Base-by-base conservation (phyloP, 1,140 invertebrate species). In the Drosophila lacertosa region DNA sequence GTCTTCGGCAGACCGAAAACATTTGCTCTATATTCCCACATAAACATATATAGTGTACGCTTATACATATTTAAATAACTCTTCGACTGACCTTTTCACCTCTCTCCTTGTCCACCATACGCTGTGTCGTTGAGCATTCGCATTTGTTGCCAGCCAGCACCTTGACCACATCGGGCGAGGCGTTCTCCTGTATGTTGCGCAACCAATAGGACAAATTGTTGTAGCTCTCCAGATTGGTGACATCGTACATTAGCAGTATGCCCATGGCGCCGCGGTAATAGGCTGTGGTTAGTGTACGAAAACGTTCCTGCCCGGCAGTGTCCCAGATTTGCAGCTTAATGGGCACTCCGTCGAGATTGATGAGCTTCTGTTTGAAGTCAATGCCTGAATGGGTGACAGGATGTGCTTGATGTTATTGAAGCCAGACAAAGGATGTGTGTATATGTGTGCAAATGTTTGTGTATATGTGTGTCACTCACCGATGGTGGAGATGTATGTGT, bases 281-380 rank as follows among this genome's bases (percentile, higher is more conserved):
- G 5, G 96, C 96, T 26, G 96, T 97, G 22, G 96, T 97, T 18
- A 98, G 92, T 7, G 97, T 97, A 18, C 77, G 76, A 50, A 89
- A 91, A 60, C 89, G 60, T 62, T 91, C 89, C 59, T 91, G 90
- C 2, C 94, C 93, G 44, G 94, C 93, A 5, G 94, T 95, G 92
- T 94, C 97, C 96, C 96, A 97, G 90, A 97, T 97, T 92, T 97
- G 97, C 44, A 97, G 92, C 92, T 97, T 97, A 60, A 97, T 95
- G 54, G 95, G 96, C 53, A 95, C 95, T 3, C 96, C 96, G 91
- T 97, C 95, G 69, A 97, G 92, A 90, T 96, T 96, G 71, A 97
- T 96, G 62, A 97, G 96, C 92, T 97, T 97, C 91, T 97, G 96
- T 92, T 97, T 97, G 90, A 97, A 97, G 92, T 97, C 97, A 89